Conservation (phyloP, 2,113 vertebrate species). For the Xiphophorus couchianus region DNA sequence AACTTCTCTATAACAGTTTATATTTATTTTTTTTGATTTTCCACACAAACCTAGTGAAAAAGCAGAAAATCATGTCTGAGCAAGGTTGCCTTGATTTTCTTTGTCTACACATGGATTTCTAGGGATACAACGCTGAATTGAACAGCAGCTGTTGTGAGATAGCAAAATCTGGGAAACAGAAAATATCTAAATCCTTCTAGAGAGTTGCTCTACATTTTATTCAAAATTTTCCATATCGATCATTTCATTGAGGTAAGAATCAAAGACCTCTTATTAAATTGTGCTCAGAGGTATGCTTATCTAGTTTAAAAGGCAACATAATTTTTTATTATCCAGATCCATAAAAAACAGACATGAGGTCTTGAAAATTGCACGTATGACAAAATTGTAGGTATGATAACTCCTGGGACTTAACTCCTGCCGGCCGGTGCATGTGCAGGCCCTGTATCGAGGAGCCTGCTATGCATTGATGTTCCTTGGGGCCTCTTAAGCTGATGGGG, state of each 20-base stretch:
- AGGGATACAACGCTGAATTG: neutral
- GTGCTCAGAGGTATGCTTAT: slow-evolving; percentile 51
- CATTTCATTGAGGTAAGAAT: slow-evolving; percentile 49
- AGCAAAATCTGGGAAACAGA: slow-evolving; percentile 30
- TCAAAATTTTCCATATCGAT: slow-evolving; percentile 12
- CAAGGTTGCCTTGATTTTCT: slow-evolving; percentile 10
- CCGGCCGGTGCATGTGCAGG: too few species aligned
- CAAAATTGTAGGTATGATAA: too few species aligned
- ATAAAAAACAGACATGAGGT: too few species aligned
- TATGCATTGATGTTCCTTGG: too few species aligned
- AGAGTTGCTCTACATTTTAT: slow-evolving; percentile 22
- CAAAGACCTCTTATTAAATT: slow-evolving; percentile 61
- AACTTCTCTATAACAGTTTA: slow-evolving; percentile 21
- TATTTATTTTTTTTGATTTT: slow-evolving; percentile 26
- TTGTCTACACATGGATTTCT: neutral
- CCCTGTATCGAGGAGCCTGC: too few species aligned
- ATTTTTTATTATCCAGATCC: slow-evolving; percentile 26
- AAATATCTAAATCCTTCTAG: slow-evolving; percentile 53
- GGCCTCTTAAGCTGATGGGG: too few species aligned
- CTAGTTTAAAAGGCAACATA: slow-evolving; percentile 62
- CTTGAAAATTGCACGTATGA: too few species aligned
- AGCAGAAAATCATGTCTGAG: slow-evolving; percentile 28
- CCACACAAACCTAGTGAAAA: slow-evolving; percentile 22
- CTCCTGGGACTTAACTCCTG: too few species aligned
- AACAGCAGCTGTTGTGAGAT: slow-evolving; percentile 7